Percentiles rank a stretch among this genome's conserved stretches.
Evolutionary conservation across 2,888 invertebrate genomes (phyloP).

Genomic region (Notocelia uddmanniana): DNA sequence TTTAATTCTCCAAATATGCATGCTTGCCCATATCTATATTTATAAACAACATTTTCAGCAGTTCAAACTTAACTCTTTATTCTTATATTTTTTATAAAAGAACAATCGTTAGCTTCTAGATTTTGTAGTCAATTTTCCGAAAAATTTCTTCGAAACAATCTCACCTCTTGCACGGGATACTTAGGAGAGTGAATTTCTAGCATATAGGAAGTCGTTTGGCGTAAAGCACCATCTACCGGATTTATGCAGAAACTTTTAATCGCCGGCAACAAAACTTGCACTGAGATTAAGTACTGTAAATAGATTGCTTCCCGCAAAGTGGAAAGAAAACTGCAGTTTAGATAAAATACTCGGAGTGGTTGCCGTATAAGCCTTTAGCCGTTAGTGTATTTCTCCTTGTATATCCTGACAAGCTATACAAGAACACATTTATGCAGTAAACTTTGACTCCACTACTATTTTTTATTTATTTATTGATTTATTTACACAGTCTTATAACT

Average conservation of each 20-base stretch:
- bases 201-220: constrained; percentile 22
- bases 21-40: background rate
- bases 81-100: background rate
- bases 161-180: background rate
- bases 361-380: constrained; percentile 7
- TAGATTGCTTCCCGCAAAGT: constrained; percentile 61
- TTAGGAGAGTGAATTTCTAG: constrained; percentile 4
- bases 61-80: background rate
- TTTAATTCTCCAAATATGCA: background rate
- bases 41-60: background rate
- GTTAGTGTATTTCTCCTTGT: constrained; percentile 11
- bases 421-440: background rate
- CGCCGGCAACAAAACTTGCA: constrained; percentile 50
- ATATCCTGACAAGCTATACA: constrained; percentile 11
- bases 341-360: constrained; percentile 50
- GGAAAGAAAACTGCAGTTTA: constrained; percentile 60
- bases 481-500: too few species aligned
- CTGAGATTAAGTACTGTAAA: constrained; percentile 62
- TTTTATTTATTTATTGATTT: too few species aligned
- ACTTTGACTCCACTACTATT: background rate
- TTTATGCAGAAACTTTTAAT: constrained; percentile 68
- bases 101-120: background rate
- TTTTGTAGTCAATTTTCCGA: background rate
- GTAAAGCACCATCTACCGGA: constrained; percentile 51
- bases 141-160: background rate